Base-by-base conservation (phyloP, 2,797 vertebrate species). In the Remorina albescens region DNA sequence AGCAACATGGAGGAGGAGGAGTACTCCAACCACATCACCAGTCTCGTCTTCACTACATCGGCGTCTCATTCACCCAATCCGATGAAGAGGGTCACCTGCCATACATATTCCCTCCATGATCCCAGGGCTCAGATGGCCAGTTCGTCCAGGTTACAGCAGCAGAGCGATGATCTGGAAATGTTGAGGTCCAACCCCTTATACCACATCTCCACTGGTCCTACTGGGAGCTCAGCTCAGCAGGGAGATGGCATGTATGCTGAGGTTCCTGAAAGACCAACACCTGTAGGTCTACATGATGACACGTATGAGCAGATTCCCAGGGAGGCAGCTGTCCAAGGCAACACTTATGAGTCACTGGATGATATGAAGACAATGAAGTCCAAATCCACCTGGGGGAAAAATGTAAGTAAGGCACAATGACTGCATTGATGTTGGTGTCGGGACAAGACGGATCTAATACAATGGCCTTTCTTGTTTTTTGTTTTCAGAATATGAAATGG, bases 401-500 rank as follows among this genome's bases (percentile, higher is more conserved):
- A 92, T 82, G 96, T 96, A 83, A 64, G 79, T 75, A 4, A 12
- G 16, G 46, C 8, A 19, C 13, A 25, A 9, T 0, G 11, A 57
- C 0, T 1, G 0, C 15, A 39, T 8, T 2, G 8, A 2, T 44
- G 5, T 10, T 47, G 11, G 19, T 53, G 8, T 8, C 57, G 2
- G 46, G 34, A 25, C n/a, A 34, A 1, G 28, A 59, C 18, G 18
- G 15, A 10, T 32, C 2, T 13, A 2, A 47, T 73, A 15, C 60
- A 59, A 81, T 16, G 0, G 0, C 3, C 47, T 47, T 64, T 8
- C 21, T 51, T 69, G 23, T 34, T 77, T 82, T 68, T n/a, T 82
- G 16, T 86, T 76, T 76, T 51, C 91, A 97, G 95, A 93, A 91
- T 6, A 88, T 93, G 16, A 94, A 89, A 28, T 90, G 92, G 91